Base-by-base conservation (phyloP, 2,113 vertebrate genomes). In the Sciurus niger region DNA sequence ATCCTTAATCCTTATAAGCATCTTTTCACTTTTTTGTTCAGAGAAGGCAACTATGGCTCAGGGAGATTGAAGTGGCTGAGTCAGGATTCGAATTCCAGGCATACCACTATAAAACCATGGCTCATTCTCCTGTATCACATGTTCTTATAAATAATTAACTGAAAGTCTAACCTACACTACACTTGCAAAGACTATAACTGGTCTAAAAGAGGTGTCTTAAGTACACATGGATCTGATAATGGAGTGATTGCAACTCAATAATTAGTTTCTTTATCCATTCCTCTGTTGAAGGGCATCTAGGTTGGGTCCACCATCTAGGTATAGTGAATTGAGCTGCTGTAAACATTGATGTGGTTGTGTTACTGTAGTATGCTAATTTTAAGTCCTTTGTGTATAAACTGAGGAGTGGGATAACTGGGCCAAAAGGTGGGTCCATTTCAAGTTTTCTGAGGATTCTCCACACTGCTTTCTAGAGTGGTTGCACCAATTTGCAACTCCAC, bases 141-240 rank as follows among this genome's bases (percentile, higher is more conserved):
- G 68, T 53, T 89, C 12, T 55, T 83, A 89, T 8, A 90, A 95
- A 77, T 88, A 78, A 76, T 84, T 40, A 93, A 70, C 16, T 72
- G 60, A 87, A 67, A 76, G 2, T 91, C 77, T 85, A 58, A 89
- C 14, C 11, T 76, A 22, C 11, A 25, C 76, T 37, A 73, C 0
- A 58, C 8, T 43, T 91, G 20, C 77, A 72, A 79, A 87, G 53
- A 43, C 9, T 28, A 76, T 76, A 76, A 68, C 63, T 88, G 12
- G 25, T 84, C 58, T 89, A 32, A 94, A 79, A 84, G n/a, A 83
- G 10, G 11, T 34, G 2, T 79, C 4, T 11, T 40, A 5, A 0
- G 48, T 51, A 46, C 11, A 34, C 18, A 40, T 46, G 37, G 8
- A 78, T 65, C 17, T 55, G 73, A 73, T 63, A 55, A 91, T 51